Evolutionary conservation across 2,888 invertebrate species (phyloP), one percentile per base, ranked within the genome.

Genomic region (Hofmannophila pseudospretella): DNA sequence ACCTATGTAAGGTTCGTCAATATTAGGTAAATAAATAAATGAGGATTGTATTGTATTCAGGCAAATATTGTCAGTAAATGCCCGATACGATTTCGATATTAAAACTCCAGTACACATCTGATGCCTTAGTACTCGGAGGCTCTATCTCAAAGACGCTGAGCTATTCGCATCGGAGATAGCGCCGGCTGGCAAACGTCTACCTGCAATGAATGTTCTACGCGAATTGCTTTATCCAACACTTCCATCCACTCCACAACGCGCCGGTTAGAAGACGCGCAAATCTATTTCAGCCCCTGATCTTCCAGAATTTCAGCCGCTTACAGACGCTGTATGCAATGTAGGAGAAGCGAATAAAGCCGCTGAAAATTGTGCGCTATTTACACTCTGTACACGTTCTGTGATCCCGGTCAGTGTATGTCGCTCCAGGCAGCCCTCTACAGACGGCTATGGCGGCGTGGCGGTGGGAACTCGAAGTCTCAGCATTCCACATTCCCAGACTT

Each of bases 71-170:
- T n/a, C n/a, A n/a, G n/a, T n/a, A n/a, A n/a, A n/a, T n/a, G n/a
- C n/a, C n/a, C n/a, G 23, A n/a, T 23, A 23, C 7, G 23, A 7
- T n/a, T 23, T 7, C 23, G 8, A 11, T 5, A 26, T 1, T 11
- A 8, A 9, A 11, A 16, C 32, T 60, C 49, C 46, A 47, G 19
- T n/a, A 19, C 7, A 27, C 34, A 34, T 59, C 52, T 78, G 73
- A 11, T 34, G 38, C 44, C 78, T 72, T 72, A 49, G 77, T 78
- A 61, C 38, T 41, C 37, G 39, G 60, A 64, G 57, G 60, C 62
- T 53, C 49, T 54, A 43, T 45, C 47, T 59, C 44, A 54, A 53
- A 62, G 65, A 61, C 62, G 58, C 55, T 58, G 58, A 58, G 54
- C 56, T 55, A 53, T 58, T 64, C 59, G 54, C 42, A 50, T 48